phyloP scores from a whole-genome alignment of 37 sponge, comb jelly and placozoan species.

The Haliclona indistincta region DNA sequence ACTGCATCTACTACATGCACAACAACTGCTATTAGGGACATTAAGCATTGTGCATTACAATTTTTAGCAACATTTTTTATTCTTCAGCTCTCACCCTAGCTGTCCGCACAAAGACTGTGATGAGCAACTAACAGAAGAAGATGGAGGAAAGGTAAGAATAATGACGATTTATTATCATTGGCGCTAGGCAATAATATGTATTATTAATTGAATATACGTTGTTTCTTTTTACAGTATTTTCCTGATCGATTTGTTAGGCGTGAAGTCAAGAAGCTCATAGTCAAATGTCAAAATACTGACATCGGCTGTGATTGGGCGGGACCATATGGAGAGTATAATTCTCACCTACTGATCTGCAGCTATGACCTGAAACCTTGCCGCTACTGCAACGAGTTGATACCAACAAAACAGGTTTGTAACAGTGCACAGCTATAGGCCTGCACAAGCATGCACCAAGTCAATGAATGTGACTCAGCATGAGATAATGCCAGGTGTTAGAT shows the following conservation, averaged over 20 bases:
- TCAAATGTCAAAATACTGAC: slow-evolving; percentile 15
- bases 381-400: slow-evolving; percentile 11
- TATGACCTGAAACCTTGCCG: slow-evolving; percentile 3
- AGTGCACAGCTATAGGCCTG: neutral
- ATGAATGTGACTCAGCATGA: too few relatives aligned
- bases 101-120: slow-evolving; percentile 28
- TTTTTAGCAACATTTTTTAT: neutral
- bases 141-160: slow-evolving; percentile 20
- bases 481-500: too few relatives aligned
- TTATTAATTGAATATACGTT: too few relatives aligned
- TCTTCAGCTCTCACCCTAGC: neutral
- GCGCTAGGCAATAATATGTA: too few relatives aligned
- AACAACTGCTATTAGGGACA: too few relatives aligned
- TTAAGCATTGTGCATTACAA: too few relatives aligned
- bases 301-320: slow-evolving; percentile 59
- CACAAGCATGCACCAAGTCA: too few relatives aligned
- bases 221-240: slow-evolving; percentile 64
- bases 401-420: neutral
- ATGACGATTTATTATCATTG: too few relatives aligned
- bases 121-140: slow-evolving; percentile 26
- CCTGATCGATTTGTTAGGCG: slow-evolving; percentile 66
- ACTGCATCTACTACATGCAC: too few relatives aligned
- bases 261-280: slow-evolving; percentile 17
- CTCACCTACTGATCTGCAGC: slow-evolving; percentile 2
- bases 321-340: neutral